These are phyloP conservation scores for Merluccius polli DNA, from an alignment of 2,797 vertebrate genomes.

Conservation along the genomic window DNA sequence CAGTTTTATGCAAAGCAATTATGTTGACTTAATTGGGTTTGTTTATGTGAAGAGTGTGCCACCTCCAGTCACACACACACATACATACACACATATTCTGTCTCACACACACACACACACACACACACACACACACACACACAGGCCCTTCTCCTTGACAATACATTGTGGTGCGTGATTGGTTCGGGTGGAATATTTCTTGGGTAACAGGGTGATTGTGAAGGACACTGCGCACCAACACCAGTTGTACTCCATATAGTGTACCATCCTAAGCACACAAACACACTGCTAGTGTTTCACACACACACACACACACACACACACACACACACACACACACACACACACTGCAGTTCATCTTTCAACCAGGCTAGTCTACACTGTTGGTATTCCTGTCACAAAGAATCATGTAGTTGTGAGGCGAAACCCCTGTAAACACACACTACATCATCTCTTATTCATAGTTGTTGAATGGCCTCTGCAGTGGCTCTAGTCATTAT, in stretches of 20 bases:
- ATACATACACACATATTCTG: constrained; percentile 8
- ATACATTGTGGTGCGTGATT: constrained; percentile 38
- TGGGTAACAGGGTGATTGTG: constrained; percentile 38
- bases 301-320: background rate
- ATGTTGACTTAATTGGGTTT: constrained; percentile 73
- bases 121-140: constrained; percentile 4
- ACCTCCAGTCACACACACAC: constrained; percentile 58
- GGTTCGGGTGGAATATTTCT: constrained; percentile 52
- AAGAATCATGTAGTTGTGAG: no score
- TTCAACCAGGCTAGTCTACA: no score
- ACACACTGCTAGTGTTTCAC: background rate
- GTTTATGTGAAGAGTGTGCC: constrained; percentile 69
- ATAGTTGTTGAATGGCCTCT: no score
- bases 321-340: no score
- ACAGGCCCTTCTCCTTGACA: constrained; percentile 17
- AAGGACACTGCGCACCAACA: constrained; percentile 24
- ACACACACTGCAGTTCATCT: no score
- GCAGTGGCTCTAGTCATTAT: no score
- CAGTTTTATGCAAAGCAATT: constrained; percentile 73
- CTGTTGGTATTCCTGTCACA: no score
- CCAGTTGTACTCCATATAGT: constrained; percentile 10
- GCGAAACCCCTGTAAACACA: no score
- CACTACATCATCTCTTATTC: no score
- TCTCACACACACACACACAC: constrained; percentile 13
- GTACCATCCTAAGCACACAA: background rate